Percentiles rank a stretch among this genome's conserved stretches.
phyloP scores from a whole-genome alignment of 1,140 invertebrate species.

The Macrosteles quadrilineatus region DNA sequence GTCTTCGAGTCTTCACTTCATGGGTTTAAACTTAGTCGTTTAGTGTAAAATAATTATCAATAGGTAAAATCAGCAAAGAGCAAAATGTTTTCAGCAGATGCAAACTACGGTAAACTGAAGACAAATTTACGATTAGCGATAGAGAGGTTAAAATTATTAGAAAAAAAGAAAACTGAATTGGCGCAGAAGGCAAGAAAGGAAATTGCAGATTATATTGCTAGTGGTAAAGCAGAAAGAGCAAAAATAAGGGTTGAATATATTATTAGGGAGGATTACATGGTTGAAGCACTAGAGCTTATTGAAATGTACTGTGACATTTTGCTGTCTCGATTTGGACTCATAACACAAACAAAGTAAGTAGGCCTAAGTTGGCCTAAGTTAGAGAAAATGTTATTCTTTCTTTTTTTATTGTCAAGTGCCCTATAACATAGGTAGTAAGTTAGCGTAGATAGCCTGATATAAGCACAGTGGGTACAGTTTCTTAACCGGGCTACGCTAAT shows the following conservation, averaged over 20 bases:
- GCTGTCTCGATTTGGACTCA: constrained; percentile 94
- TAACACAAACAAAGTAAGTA: constrained; percentile 93
- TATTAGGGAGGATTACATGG: constrained; percentile 97
- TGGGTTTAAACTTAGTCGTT: too few relatives aligned
- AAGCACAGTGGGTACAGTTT: too few relatives aligned
- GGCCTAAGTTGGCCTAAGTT: too few relatives aligned
- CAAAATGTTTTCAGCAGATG: constrained; percentile 82
- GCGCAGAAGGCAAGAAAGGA: constrained; percentile 95
- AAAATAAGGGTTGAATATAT: constrained; percentile 98
- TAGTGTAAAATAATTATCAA: too few relatives aligned
- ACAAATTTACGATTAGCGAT: constrained; percentile 92
- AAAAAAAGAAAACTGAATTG: constrained; percentile 98
- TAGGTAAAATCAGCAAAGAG: too few relatives aligned
- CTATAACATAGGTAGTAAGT: too few relatives aligned
- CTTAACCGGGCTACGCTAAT: too few relatives aligned
- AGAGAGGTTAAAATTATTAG: constrained; percentile 91
- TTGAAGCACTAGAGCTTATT: constrained; percentile 98
- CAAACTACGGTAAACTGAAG: constrained; percentile 95
- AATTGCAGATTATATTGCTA: constrained; percentile 94
- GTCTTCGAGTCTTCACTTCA: too few relatives aligned
- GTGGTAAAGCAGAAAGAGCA: constrained; percentile 89
- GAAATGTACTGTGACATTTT: constrained; percentile 99
- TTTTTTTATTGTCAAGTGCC: too few relatives aligned
- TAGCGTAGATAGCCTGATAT: too few relatives aligned
- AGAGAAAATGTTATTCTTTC: too few relatives aligned